Conservation (phyloP, 2,113 vertebrate genomes). For the Cynoglossus semilaevis region DNA sequence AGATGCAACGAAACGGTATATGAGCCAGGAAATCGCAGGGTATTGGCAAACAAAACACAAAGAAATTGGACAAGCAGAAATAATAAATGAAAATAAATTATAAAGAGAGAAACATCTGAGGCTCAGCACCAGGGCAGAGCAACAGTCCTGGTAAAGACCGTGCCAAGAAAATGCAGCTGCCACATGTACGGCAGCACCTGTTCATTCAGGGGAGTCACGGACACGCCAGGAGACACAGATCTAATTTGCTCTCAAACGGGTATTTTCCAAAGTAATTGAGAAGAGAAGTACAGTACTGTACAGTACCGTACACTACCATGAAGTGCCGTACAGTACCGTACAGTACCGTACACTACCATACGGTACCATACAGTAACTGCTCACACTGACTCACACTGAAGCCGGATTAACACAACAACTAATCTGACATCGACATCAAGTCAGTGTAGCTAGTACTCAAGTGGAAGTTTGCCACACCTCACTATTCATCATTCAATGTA, state of each 20-base stretch:
- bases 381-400: no score
- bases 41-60: neutral
- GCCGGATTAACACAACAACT: no score
- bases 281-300: slow-evolving; percentile 3
- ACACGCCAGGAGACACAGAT: slow-evolving; percentile 19
- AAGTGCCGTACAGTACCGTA: no score
- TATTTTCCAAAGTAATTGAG: slow-evolving; percentile 23
- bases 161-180: slow-evolving; percentile 39
- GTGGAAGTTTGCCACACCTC: no score
- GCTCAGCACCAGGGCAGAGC: slow-evolving; percentile 25
- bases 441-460: no score
- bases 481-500: no score
- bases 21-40: neutral
- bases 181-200: slow-evolving; percentile 38
- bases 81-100: slow-evolving; percentile 24
- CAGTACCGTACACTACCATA: no score
- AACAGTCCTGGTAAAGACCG: slow-evolving; percentile 11
- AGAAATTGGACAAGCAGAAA: slow-evolving; percentile 12
- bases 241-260: slow-evolving; percentile 29
- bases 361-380: no score
- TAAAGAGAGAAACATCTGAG: slow-evolving; percentile 25
- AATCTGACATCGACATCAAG: no score
- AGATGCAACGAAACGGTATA: slow-evolving; percentile 17
- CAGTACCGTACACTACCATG: no score
- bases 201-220: slow-evolving; percentile 40